phyloP scores from a whole-genome alignment of 2,888 invertebrate genomes.

The Neoscelio sp. region DNA sequence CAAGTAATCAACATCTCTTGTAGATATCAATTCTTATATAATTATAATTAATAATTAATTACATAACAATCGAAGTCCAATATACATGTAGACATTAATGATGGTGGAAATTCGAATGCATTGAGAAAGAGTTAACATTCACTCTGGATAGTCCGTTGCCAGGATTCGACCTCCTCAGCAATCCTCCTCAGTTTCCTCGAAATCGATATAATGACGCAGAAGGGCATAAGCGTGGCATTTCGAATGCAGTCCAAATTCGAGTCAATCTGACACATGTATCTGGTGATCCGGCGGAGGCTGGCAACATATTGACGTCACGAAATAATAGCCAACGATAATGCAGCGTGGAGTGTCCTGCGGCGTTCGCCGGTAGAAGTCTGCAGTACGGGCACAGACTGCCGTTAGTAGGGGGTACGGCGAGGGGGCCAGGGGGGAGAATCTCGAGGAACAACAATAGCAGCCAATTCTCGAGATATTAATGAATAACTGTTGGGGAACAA shows the following conservation, averaged over 20 bases:
- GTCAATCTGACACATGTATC: slow-evolving; percentile 58
- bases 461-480: slow-evolving; percentile 69
- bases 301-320: slow-evolving; percentile 52
- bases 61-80: too few relatives aligned
- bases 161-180: too few relatives aligned
- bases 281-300: slow-evolving; percentile 41
- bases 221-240: slow-evolving; percentile 21
- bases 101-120: too few relatives aligned
- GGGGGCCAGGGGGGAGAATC: slow-evolving; percentile 5
- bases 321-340: slow-evolving; percentile 57
- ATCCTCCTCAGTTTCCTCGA: slow-evolving; percentile 16
- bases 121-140: too few relatives aligned
- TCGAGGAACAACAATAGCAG: slow-evolving; percentile 57
- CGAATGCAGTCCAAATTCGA: slow-evolving; percentile 44
- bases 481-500: slow-evolving; percentile 64
- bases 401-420: neutral
- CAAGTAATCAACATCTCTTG: too few relatives aligned
- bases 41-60: too few relatives aligned
- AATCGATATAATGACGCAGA: slow-evolving; percentile 7
- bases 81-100: too few relatives aligned
- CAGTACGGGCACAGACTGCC: slow-evolving; percentile 38
- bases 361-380: slow-evolving; percentile 57
- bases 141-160: too few relatives aligned
- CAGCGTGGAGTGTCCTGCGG: slow-evolving; percentile 59
- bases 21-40: too few relatives aligned